Evolutionary conservation across 2,113 vertebrate species (phyloP), one percentile per base, ranked within the genome.

Genomic region (Bubo blakistoni): DNA sequence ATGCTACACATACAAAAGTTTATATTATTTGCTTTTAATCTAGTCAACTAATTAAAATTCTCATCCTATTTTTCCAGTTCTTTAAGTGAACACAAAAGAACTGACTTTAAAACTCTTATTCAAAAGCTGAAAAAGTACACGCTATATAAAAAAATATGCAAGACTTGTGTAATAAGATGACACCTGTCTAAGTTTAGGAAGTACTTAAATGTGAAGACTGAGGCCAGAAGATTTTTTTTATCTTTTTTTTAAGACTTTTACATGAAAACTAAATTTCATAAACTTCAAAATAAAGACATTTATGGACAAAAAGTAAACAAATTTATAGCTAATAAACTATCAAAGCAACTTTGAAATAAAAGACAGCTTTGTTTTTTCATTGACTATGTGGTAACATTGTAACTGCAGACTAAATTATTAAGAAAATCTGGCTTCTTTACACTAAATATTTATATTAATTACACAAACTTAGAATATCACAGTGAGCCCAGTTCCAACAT

Each of bases 381-480:
- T 58, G n/a, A 58, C 29, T 52, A 6, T 70, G 15, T 40, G 57
- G 46, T 32, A 65, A 67, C 11, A 52, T 38, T 76, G 2, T 57
- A 89, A 87, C 13, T 61, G 63, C 47, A 96, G 57, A 87, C 44
- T 74, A 83, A 94, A 63, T 47, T 51, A 38, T 86, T 79, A 79
- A 61, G 32, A 62, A 90, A 84, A 74, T 52, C 51, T 72, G 54
- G 30, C 36, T 73, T 84, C 34, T 29, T 72, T 81, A 86, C 27
- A 62, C 32, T 69, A 93, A 91, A 81, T 93, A 92, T 86, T 96
- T 94, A 40, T 38, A 86, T 19, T 80, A 93, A 21, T 54, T 63
- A 72, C 36, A 77, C 16, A 36, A 85, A n/a, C 55, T 58, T 51
- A 69, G 25, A 94, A 40, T 72, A 62, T 44, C 74, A 81, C 15